phyloP scores from a whole-genome alignment of 2,797 vertebrate species.

The Adelosebastes latens region DNA sequence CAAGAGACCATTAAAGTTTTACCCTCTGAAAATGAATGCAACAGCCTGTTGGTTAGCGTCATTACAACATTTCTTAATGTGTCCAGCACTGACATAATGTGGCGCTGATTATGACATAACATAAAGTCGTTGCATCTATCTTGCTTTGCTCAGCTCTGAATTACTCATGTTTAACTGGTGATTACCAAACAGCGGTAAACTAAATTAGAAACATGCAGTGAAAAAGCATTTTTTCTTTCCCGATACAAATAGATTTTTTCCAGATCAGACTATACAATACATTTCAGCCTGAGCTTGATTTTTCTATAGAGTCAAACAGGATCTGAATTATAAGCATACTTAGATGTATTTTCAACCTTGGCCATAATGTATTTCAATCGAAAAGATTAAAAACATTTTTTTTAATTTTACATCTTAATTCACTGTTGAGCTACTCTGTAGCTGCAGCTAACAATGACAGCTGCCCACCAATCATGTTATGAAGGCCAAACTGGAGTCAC shows the following conservation, averaged over 20 bases:
- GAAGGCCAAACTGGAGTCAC: neutral
- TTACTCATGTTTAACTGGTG: conserved; percentile 12
- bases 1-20: conserved; percentile 5
- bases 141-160: neutral
- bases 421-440: neutral
- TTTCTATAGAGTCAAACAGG: neutral
- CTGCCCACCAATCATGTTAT: neutral
- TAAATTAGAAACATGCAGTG: conserved; percentile 3
- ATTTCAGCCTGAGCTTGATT: neutral
- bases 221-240: neutral
- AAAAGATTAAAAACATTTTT: neutral
- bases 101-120: conserved; percentile 13
- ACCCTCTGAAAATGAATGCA: conserved; percentile 5
- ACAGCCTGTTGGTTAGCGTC: neutral
- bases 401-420: neutral
- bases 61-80: conserved; percentile 10
- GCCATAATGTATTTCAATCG: neutral
- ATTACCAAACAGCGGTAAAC: neutral
- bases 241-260: neutral
- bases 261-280: neutral
- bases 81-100: neutral
- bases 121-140: conserved; percentile 8
- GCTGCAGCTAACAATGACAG: neutral
- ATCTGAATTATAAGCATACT: neutral
- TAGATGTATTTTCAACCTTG: neutral